Base-by-base conservation (phyloP, 2,888 invertebrate genomes). In the Trichogramma dendrolimi region DNA sequence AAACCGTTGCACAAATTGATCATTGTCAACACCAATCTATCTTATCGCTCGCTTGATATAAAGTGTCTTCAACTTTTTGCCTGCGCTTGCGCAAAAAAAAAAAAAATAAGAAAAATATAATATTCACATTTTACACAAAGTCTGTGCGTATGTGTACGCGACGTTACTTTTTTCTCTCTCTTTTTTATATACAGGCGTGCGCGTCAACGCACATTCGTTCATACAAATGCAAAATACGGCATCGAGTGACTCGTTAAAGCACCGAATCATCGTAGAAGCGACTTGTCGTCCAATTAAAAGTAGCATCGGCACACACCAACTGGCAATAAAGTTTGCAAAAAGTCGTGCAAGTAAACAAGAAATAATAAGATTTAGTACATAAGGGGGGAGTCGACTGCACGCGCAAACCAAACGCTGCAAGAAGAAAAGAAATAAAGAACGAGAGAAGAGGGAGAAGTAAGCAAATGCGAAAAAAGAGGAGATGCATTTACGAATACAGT, bases 251-350 rank as follows among this genome's bases (percentile, higher is more conserved):
- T 68, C 65, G 70, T 73, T 67, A 69, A 67, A 67, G 61, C 63
- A 66, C 66, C 72, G 71, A 73, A 73, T 73, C 73, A 72, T 71
- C 71, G 70, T 64, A 61, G 61, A 68, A 47, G 67, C 67, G 68
- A 70, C 55, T 71, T 71, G 68, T 67, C 69, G 70, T 70, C 75
- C 76, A 74, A 75, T 76, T 73, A 76, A 75, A 76, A 71, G 69
- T 64, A 55, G 60, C 67, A 67, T 58, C 60, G 54, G 41, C 27
- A 38, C 47, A 4, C 40, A 27, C 46, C 38, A 38, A 43, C 8
- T 7, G 44, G 6, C 27, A 4, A 8, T 66, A 63, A 65, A 58
- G 64, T 59, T 56, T 64, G 55, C 57, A 60, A 53, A 62, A 60
- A 59, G 57, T 58, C 65, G 55, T 61, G 60, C 60, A 66, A 67